Evolutionary conservation across 2,113 vertebrate genomes (phyloP), one percentile per base, ranked within the genome.

Genomic region (Malurus cyaneus): DNA sequence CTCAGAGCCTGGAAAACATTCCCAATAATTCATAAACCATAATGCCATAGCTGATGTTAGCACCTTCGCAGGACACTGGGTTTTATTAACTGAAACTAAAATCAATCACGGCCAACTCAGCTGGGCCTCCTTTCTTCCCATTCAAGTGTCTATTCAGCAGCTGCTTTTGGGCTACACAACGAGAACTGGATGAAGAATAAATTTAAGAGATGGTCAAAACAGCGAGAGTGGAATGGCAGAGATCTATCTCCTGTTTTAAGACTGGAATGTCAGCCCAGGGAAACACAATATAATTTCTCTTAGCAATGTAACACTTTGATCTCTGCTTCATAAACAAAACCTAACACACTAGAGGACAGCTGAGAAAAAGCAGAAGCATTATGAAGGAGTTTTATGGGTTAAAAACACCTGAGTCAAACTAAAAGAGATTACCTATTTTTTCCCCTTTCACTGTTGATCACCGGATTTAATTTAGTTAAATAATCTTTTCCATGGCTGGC

Each of bases 391-490:
- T 88, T 78, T 80, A 56, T 18, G 60, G 28, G 60, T 93, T 88
- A 88, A 86, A 83, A 85, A 62, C 60, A 39, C 5, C 17, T 47
- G n/a, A 87, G 18, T 82, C 80, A 73, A 92, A 89, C 36, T 41
- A 70, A 72, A 77, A 56, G 66, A 78, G 24, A 74, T 79, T 71
- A 86, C 28, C 69, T 56, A 24, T 21, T 56, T 1, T 82, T 67
- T 42, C 4, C 32, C 44, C 44, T 86, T 80, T 59, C 44, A 28
- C 46, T 93, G 70, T 80, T 86, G 74, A 83, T 86, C 56, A 36
- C 67, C 12, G 86, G 65, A 80, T 90, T 74, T 90, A 90, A 94
- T 94, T 95, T 94, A 86, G 60, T 64, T 78, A 70, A 60, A 83
- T 93, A 72, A 83, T 78, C 79, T 94, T 81, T 78, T 76, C 72